Evolutionary conservation across 2,113 vertebrate genomes (phyloP).

Genomic region (Heterocephalus glaber): DNA sequence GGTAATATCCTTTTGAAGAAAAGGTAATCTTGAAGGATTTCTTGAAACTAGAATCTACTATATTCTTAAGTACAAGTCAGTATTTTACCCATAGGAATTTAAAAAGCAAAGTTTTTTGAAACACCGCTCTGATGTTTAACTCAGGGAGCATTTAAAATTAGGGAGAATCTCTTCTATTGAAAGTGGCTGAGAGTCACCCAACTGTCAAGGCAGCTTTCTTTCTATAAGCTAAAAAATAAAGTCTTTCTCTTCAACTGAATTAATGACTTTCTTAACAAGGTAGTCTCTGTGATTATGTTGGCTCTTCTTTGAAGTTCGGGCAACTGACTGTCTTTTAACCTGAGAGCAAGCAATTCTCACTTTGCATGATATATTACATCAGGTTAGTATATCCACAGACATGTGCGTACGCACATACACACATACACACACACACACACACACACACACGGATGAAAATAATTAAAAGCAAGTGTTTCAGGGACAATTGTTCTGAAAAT

Average conservation of each 20-base stretch:
- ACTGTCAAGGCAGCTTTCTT: slow-evolving; percentile 62
- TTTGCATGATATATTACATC: neutral
- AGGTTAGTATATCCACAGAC: neutral
- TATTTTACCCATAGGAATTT: slow-evolving; percentile 32
- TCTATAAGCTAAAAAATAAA: slow-evolving; percentile 64
- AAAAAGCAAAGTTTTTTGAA: slow-evolving; percentile 63
- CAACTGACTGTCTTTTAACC: neutral
- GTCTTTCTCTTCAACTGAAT: slow-evolving; percentile 50
- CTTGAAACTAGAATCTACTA: slow-evolving; percentile 2
- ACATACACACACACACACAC: neutral
- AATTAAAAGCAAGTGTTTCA: slow-evolving; percentile 80
- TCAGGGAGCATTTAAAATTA: slow-evolving; percentile 45
- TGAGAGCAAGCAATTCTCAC: neutral
- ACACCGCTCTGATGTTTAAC: neutral
- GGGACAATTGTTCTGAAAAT: slow-evolving; percentile 74
- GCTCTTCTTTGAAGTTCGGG: slow-evolving; percentile 64
- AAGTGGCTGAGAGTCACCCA: slow-evolving; percentile 6
- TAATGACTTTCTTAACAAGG: slow-evolving; percentile 63
- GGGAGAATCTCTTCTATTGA: neutral
- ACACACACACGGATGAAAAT: slow-evolving; percentile 58
- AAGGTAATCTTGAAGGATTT: slow-evolving; percentile 41
- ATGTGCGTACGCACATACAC: neutral
- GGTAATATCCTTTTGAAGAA: slow-evolving; percentile 76
- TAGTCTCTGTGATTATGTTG: neutral
- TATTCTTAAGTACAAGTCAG: neutral